phyloP scores from a whole-genome alignment of 2,888 invertebrate genomes.

The Corythucha ciliata region DNA sequence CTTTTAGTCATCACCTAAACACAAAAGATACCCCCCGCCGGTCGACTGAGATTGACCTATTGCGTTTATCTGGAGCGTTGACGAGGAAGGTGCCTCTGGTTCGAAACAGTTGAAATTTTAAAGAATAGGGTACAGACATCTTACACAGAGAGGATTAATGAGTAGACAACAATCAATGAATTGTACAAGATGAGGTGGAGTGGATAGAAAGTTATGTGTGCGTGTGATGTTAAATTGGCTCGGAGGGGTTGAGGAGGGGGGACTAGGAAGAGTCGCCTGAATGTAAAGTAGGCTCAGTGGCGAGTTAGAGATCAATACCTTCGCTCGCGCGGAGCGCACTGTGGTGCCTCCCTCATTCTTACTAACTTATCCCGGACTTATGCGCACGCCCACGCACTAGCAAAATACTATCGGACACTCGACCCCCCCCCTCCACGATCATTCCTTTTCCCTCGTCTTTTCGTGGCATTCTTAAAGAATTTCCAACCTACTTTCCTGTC shows the following conservation, averaged over 20 bases:
- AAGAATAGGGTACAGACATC: too few relatives aligned
- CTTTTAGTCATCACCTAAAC: too few relatives aligned
- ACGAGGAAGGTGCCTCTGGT: too few relatives aligned
- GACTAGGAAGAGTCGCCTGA: conserved; percentile 14
- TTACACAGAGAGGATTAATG: conserved; percentile 22
- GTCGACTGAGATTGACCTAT: too few relatives aligned
- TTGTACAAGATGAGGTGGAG: neutral
- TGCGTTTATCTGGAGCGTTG: too few relatives aligned
- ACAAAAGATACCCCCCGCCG: too few relatives aligned
- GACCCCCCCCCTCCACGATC: too few relatives aligned
- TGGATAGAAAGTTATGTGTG: neutral
- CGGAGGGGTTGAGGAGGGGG: conserved; percentile 7
- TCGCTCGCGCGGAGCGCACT: conserved; percentile 3
- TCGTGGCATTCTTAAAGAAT: too few relatives aligned
- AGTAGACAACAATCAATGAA: conserved; percentile 18
- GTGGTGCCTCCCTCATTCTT: conserved; percentile 20
- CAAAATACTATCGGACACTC: too few relatives aligned
- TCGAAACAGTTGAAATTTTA: too few relatives aligned
- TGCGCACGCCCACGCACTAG: conserved; percentile 22
- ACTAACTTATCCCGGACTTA: conserved; percentile 18
- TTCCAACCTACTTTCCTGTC: too few relatives aligned
- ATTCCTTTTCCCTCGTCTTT: too few relatives aligned
- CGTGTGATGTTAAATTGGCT: neutral
- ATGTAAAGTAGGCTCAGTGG: conserved; percentile 24
- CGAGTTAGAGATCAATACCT: conserved; percentile 23